phyloP scores from a whole-genome alignment of 2,888 invertebrate genomes.

The Stramonita haemastoma region DNA sequence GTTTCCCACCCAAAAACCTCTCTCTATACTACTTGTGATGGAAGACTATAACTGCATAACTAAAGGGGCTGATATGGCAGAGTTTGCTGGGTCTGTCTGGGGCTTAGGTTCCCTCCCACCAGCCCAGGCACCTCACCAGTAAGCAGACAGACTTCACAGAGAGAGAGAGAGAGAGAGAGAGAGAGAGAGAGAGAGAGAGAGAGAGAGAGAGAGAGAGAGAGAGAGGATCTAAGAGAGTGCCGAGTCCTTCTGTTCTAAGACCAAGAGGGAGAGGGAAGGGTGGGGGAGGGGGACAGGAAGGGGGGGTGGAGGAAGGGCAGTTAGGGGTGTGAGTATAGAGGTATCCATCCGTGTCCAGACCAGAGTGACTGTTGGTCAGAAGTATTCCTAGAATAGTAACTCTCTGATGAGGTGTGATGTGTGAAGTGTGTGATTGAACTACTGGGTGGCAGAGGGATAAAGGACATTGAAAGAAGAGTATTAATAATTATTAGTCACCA shows the following conservation, averaged over 20 bases:
- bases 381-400: too few species aligned
- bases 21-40: not conserved
- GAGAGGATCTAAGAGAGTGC: not conserved
- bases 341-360: too few species aligned
- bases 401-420: too few species aligned
- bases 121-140: not conserved
- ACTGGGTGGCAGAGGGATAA: not conserved
- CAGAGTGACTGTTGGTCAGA: too few species aligned
- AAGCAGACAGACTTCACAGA: not conserved
- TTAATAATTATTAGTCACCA: too few species aligned
- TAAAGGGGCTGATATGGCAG: too few species aligned
- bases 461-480: not conserved
- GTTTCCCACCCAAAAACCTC: not conserved
- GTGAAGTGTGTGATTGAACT: not conserved
- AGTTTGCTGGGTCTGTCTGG: not conserved
- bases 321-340: too few species aligned
- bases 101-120: not conserved
- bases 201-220: conserved; percentile 7
- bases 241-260: too few species aligned
- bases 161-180: not conserved
- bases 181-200: not conserved
- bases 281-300: not conserved
- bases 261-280: not conserved
- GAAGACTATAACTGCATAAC: not conserved
- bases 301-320: too few species aligned